These are phyloP conservation scores for Silurus aristotelis DNA, from an alignment of 2,797 vertebrate genomes.

Conservation along the genomic window DNA sequence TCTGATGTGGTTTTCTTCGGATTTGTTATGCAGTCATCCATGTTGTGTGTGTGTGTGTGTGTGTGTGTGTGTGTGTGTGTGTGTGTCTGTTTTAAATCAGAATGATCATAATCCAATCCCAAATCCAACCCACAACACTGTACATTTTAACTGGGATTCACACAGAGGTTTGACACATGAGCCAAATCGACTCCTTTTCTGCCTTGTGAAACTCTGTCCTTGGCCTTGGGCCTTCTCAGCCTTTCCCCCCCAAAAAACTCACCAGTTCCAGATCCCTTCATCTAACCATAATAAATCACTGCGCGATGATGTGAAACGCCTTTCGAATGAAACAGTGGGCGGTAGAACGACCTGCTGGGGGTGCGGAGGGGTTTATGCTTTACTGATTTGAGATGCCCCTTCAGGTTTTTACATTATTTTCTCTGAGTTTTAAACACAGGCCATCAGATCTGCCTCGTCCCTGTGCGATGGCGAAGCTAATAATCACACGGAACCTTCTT, in stretches of 20 bases:
- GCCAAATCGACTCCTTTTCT: conserved; percentile 42
- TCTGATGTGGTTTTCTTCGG: neutral
- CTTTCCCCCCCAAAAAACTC: conserved; percentile 48
- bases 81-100: neutral
- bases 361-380: conserved; percentile 23
- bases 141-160: conserved; percentile 21
- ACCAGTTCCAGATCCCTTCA: conserved; percentile 55
- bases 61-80: conserved; percentile 7
- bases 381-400: conserved; percentile 25
- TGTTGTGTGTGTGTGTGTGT: neutral
- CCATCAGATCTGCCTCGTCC: conserved; percentile 33
- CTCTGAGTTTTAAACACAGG: conserved; percentile 35
- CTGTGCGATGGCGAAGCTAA: conserved; percentile 22
- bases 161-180: conserved; percentile 26
- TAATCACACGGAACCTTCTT: too few relatives aligned
- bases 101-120: neutral
- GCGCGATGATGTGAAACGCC: conserved; percentile 52
- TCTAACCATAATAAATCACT: conserved; percentile 61
- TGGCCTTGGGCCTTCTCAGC: conserved; percentile 49
- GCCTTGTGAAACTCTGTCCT: conserved; percentile 39
- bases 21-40: conserved; percentile 4
- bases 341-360: conserved; percentile 25
- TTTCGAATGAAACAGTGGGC: conserved; percentile 34
- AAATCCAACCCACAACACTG: conserved; percentile 13
- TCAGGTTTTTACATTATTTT: neutral